A percentile compares a stretch with the other conserved stretches of the same genome.
Evolutionary conservation across 1,140 invertebrate species (phyloP).

Genomic region (Lanistes nyassanus): DNA sequence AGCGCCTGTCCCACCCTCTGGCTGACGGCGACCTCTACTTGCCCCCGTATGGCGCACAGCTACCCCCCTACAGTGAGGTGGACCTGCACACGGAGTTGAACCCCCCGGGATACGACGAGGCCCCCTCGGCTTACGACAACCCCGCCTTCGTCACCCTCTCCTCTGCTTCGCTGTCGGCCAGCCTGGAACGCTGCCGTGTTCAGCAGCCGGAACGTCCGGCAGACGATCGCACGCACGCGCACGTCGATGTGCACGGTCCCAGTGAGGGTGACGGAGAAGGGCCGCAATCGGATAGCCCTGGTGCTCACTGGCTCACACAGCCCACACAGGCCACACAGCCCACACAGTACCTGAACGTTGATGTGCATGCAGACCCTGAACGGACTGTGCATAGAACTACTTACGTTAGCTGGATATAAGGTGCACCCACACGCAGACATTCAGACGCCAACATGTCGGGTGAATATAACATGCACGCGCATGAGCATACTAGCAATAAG

Average conservation of each 20-base stretch:
- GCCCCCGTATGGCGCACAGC: constrained; percentile 50
- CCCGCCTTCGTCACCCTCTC: constrained; percentile 24
- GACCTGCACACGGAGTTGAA: constrained; percentile 47
- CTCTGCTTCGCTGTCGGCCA: constrained; percentile 10
- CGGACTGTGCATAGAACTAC: constrained; percentile 27
- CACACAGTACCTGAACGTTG: constrained; percentile 2
- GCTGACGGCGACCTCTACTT: constrained; percentile 50
- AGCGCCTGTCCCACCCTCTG: constrained; percentile 18
- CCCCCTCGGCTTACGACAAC: constrained; percentile 26
- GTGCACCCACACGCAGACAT: neutral
- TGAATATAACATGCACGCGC: too few relatives aligned
- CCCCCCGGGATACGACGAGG: constrained; percentile 50
- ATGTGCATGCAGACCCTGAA: constrained; percentile 19
- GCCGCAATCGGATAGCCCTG: too few relatives aligned
- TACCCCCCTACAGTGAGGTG: constrained; percentile 49
- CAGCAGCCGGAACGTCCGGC: neutral
- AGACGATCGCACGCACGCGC: neutral
- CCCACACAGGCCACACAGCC: too few relatives aligned
- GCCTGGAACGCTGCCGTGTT: neutral
- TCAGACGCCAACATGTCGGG: too few relatives aligned
- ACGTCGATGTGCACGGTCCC: too few relatives aligned
- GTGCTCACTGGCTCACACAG: too few relatives aligned
- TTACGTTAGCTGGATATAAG: constrained; percentile 30
- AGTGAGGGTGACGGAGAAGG: too few relatives aligned
- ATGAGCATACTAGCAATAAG: too few relatives aligned